A percentile compares a stretch with the other conserved stretches of the same genome.
These are phyloP conservation scores for Lepetodrilus schrolli DNA, from an alignment of 2,888 invertebrate species.

Conservation along the genomic window DNA sequence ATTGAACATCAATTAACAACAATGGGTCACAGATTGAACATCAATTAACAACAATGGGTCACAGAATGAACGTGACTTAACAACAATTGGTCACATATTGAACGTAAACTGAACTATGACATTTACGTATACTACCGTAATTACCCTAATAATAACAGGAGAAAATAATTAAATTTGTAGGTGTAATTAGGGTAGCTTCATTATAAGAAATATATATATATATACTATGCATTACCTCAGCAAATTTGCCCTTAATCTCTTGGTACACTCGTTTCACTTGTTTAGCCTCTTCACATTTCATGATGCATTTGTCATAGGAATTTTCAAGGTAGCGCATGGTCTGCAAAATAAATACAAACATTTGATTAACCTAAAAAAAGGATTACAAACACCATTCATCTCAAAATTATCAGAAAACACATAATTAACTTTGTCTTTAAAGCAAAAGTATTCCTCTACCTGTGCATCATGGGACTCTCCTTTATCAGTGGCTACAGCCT, in stretches of 20 bases:
- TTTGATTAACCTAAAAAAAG: background rate
- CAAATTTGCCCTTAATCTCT: slow-evolving; percentile 73
- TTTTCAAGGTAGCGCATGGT: slow-evolving; percentile 72
- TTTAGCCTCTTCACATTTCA: slow-evolving; percentile 75
- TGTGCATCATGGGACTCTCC: slow-evolving; percentile 73
- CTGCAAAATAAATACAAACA: slow-evolving; percentile 52
- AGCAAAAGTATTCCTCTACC: slow-evolving; percentile 48
- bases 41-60: too few relatives aligned
- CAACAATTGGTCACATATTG: too few relatives aligned
- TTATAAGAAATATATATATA: too few relatives aligned
- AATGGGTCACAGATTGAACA: too few relatives aligned
- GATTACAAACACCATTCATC: background rate
- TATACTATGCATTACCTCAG: slow-evolving; percentile 69
- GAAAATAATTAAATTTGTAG: too few relatives aligned
- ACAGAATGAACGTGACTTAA: too few relatives aligned
- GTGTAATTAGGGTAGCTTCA: too few relatives aligned
- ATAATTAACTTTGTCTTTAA: background rate
- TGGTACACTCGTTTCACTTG: slow-evolving; percentile 74
- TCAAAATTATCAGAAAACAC: background rate
- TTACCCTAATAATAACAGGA: too few relatives aligned
- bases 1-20: too few relatives aligned
- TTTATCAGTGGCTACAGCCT: slow-evolving; percentile 72
- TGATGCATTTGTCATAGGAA: slow-evolving; percentile 70
- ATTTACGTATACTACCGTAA: too few relatives aligned
- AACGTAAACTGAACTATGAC: too few relatives aligned